These are phyloP conservation scores for Zosterops japonicus DNA, from an alignment of 2,113 vertebrate genomes.

Conservation along the genomic window DNA sequence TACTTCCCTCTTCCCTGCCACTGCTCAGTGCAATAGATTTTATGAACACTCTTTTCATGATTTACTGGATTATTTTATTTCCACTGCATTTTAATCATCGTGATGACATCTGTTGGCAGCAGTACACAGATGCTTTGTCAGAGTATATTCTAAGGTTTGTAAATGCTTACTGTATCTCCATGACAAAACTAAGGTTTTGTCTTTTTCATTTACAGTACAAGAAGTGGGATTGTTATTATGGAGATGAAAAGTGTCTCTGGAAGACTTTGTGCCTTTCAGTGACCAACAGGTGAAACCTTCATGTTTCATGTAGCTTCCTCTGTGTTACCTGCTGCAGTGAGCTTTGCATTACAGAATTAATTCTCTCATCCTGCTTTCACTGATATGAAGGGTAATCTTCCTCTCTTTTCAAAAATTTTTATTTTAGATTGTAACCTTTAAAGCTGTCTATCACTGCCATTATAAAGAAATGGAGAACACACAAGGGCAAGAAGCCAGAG, in stretches of 20 bases:
- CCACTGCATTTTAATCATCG: conserved; percentile 57
- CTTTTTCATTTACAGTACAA: not conserved
- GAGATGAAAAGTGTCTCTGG: not conserved
- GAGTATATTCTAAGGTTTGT: not conserved
- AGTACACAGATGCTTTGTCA: conserved; percentile 25
- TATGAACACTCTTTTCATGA: not conserved
- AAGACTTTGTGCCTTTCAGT: not conserved
- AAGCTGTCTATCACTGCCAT: not conserved
- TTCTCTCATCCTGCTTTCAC: not conserved
- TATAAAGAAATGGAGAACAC: not conserved
- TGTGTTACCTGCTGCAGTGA: not conserved
- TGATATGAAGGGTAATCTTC: not conserved
- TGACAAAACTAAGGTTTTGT: not conserved
- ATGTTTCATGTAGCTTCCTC: not conserved
- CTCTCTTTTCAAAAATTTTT: not conserved
- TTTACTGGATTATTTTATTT: conserved; percentile 62
- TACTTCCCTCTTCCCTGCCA: not conserved
- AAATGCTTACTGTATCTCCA: not conserved
- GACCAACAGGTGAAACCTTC: not conserved
- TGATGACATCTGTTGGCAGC: conserved; percentile 62
- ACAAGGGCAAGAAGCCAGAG: not conserved
- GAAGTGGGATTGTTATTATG: not conserved
- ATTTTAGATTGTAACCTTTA: not conserved
- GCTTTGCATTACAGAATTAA: not conserved
- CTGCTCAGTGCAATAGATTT: not conserved